phyloP scores from a whole-genome alignment of 1,140 invertebrate species.

The Zaprionus lachaisei region DNA sequence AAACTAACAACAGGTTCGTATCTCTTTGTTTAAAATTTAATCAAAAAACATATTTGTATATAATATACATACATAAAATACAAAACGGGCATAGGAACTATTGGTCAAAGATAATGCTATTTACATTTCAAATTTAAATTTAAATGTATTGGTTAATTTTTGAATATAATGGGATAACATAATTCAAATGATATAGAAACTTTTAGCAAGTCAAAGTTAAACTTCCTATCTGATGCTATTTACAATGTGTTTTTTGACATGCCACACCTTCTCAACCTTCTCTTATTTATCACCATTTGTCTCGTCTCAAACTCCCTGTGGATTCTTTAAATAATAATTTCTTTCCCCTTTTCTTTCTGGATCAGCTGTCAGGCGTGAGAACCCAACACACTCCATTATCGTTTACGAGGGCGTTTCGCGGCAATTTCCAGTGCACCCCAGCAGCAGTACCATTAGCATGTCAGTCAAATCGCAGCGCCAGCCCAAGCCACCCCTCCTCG shows the following conservation, averaged over 20 bases:
- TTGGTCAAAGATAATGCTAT: too few relatives aligned
- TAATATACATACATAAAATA: too few relatives aligned
- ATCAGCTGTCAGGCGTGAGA: slow-evolving; percentile 53
- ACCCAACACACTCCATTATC: slow-evolving; percentile 31
- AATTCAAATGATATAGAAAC: too few relatives aligned
- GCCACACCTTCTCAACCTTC: neutral
- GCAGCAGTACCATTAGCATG: slow-evolving; percentile 48
- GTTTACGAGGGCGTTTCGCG: slow-evolving; percentile 24
- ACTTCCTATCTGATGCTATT: neutral
- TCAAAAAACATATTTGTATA: too few relatives aligned
- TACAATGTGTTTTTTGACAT: neutral
- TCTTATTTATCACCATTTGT: slow-evolving; percentile 43
- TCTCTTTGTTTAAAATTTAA: too few relatives aligned
- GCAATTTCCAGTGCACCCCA: slow-evolving; percentile 46
- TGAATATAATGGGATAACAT: too few relatives aligned
- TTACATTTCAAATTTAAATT: too few relatives aligned
- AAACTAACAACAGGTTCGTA: too few relatives aligned
- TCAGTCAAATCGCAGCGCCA: slow-evolving; percentile 35
- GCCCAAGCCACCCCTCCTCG: neutral
- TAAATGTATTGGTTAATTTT: too few relatives aligned
- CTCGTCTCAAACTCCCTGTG: slow-evolving; percentile 27
- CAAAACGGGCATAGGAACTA: too few relatives aligned
- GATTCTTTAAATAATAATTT: slow-evolving; percentile 44
- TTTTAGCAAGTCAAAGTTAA: too few relatives aligned
- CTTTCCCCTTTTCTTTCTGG: neutral